A percentile compares a stretch with the other conserved stretches of the same genome.
Conservation (phyloP, 2,797 vertebrate species). For the Octomys mimax region DNA sequence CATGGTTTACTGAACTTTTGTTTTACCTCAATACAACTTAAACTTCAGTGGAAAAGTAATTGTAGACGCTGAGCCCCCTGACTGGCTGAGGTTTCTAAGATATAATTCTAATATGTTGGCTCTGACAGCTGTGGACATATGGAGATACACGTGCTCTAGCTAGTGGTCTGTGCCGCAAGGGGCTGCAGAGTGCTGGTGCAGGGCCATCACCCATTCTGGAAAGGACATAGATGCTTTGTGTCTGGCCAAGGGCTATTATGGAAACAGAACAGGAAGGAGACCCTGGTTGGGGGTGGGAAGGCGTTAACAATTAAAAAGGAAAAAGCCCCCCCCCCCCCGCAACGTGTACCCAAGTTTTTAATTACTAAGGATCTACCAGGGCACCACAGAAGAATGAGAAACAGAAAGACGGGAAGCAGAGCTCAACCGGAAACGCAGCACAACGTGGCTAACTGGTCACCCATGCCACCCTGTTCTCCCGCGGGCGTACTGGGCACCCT, state of each 20-base stretch:
- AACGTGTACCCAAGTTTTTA: neutral
- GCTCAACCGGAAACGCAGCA: neutral
- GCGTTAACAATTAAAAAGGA: neutral
- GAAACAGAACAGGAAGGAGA: neutral
- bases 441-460: neutral
- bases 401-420: neutral
- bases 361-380: constrained; percentile 5
- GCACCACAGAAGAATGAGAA: neutral
- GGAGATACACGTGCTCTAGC: no score
- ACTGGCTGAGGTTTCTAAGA: neutral
- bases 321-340: constrained; percentile 12
- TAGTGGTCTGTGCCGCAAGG: no score
- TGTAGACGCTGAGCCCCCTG: neutral
- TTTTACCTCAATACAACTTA: neutral
- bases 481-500: neutral
- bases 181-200: neutral
- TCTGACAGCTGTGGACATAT: neutral
- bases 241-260: neutral
- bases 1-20: neutral
- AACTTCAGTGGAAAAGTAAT: neutral
- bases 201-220: neutral
- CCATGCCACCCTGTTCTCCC: neutral
- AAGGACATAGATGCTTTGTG: neutral
- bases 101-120: neutral
- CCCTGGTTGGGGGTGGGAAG: neutral